Evolutionary conservation across 2,113 vertebrate species (phyloP), one percentile per base, ranked within the genome.

Genomic region (Petromus typicus): DNA sequence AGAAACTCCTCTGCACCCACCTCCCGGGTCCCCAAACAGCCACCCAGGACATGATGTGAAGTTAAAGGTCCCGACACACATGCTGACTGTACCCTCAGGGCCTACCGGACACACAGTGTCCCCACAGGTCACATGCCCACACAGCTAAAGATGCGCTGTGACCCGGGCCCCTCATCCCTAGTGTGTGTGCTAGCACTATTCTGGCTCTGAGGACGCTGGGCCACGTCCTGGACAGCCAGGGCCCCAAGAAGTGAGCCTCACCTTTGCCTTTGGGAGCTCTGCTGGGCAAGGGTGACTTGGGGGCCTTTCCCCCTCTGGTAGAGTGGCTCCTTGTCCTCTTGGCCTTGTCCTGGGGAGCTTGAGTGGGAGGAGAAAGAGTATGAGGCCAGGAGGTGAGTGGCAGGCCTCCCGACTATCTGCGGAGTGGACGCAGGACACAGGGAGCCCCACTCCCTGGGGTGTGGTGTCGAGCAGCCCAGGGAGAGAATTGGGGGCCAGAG

Each of bases 331-430:
- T 95, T 45, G 0, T 0, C 0, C 59, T 84, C 86, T 59, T 92
- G n/a, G 22, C 2, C 75, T 93, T 97, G 18, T 82, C 54, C 89
- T 32, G 84, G 43, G 17, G 89, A 12, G 18, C 98, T 98, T 95
- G 34, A 43, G 2, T 7, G 32, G 32, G 88, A 94, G 83, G 4
- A 0, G 20, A 61, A 17, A 45, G 14, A 0, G 27, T 2, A 13
- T 17, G 30, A 20, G 27, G 20, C 78, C 16, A 16, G 37, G 1
- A 5, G n/a, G 75, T 76, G 17, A 87, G 45, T 1, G 0, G 61
- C 56, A 23, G 66, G 34, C 66, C 40, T 45, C 71, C 25, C 27
- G 22, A 1, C 25, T 2, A 6, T 57, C 56, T n/a, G 48, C 48
- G 45, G 69, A 69, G 12, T 2, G 25, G 59, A 54, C 48, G 27